phyloP scores from a whole-genome alignment of 2,888 invertebrate genomes.

The Drosophila neonasuta region DNA sequence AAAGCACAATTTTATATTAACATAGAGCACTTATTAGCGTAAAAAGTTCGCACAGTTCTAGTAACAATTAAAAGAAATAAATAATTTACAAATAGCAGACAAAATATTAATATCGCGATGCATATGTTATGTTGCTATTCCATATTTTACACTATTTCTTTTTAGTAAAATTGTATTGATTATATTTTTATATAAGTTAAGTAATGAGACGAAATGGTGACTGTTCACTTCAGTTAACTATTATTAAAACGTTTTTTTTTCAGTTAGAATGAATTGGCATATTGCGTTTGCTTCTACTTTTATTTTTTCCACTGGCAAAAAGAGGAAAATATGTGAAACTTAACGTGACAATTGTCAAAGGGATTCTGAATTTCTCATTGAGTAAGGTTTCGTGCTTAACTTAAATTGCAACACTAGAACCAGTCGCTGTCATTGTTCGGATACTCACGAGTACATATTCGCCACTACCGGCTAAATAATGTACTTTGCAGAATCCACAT shows the following conservation, averaged over 20 bases:
- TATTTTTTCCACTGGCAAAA: constrained; percentile 47
- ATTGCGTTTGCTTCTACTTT: not conserved
- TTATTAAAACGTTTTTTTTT: constrained; percentile 7
- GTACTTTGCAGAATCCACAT: constrained; percentile 66
- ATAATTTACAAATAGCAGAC: constrained; percentile 20
- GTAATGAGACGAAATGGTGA: constrained; percentile 54
- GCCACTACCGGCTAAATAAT: constrained; percentile 54
- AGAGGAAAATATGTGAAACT: constrained; percentile 74
- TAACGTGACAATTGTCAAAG: constrained; percentile 80
- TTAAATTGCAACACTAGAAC: constrained; percentile 39
- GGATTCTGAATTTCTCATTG: constrained; percentile 80
- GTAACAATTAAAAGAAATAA: not conserved
- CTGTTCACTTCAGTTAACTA: constrained; percentile 23
- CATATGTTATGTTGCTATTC: not conserved
- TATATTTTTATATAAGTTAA: constrained; percentile 6
- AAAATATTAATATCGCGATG: constrained; percentile 37
- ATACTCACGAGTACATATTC: constrained; percentile 38
- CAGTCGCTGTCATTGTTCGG: constrained; percentile 49
- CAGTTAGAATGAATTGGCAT: constrained; percentile 14
- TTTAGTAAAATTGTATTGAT: constrained; percentile 2
- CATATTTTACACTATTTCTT: constrained; percentile 21
- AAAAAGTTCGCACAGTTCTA: constrained; percentile 45
- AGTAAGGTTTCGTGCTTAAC: constrained; percentile 73
- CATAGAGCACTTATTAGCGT: constrained; percentile 23
- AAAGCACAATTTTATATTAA: not conserved